Evolutionary conservation across 2,888 invertebrate species (phyloP).

Genomic region (Microctonus brassicae): DNA sequence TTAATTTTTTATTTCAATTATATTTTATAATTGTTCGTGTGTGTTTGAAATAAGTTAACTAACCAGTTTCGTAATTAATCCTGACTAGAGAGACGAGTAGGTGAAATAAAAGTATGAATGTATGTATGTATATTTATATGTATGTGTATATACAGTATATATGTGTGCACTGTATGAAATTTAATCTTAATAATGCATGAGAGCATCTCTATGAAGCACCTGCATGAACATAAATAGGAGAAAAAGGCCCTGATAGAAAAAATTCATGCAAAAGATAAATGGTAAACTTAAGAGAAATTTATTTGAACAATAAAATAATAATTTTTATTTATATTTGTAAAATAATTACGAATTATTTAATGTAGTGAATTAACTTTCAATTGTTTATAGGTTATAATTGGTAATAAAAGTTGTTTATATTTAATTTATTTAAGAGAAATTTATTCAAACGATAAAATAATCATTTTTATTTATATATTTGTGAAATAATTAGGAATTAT

Average conservation of each 20-base stretch:
- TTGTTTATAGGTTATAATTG: neutral
- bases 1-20: neutral
- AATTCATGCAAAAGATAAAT: neutral
- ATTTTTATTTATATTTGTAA: neutral
- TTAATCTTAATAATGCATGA: conserved; percentile 1
- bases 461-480: no score
- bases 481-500: neutral
- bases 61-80: conserved; percentile 3
- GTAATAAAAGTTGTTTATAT: neutral
- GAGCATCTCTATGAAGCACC: neutral
- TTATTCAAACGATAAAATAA: no score
- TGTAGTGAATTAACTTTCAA: neutral
- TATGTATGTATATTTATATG: no score
- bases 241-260: neutral
- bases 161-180: neutral
- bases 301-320: neutral
- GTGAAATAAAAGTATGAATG: neutral
- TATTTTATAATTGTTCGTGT: neutral
- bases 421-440: no score
- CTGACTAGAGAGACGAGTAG: neutral
- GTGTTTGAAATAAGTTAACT: neutral
- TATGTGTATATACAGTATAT: no score
- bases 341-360: neutral
- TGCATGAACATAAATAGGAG: neutral
- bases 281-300: neutral